Percentiles rank a stretch among this genome's conserved stretches.
These are phyloP conservation scores for Rhadina sibilatrix DNA, from an alignment of 2,113 vertebrate species.

Conservation along the genomic window DNA sequence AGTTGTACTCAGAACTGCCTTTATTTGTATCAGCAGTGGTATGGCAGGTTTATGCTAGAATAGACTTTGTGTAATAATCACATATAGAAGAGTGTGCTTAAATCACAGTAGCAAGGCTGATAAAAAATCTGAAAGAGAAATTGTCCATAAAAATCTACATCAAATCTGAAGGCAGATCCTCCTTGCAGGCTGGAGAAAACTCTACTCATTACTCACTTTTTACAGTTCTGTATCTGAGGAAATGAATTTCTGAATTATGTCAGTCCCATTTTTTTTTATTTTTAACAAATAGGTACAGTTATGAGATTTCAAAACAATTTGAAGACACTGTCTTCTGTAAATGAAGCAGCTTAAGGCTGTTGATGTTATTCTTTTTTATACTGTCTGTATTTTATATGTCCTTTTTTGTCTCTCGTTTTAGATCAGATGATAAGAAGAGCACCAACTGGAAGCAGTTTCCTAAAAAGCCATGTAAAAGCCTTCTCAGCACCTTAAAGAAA, in stretches of 20 bases:
- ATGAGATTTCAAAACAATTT: not conserved
- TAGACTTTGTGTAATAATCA: not conserved
- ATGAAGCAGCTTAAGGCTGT: not conserved
- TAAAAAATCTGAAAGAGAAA: not conserved
- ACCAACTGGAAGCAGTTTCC: conserved; percentile 95
- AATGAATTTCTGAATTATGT: not conserved
- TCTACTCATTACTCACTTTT: not conserved
- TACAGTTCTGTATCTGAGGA: not conserved
- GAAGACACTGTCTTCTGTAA: not conserved
- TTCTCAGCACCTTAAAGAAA: conserved; percentile 84
- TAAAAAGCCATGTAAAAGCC: conserved; percentile 93
- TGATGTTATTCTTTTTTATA: not conserved
- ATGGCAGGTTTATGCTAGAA: not conserved
- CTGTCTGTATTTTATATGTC: not conserved
- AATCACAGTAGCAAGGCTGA: not conserved
- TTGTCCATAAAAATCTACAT: not conserved
- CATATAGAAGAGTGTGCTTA: not conserved
- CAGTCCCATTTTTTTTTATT: not conserved
- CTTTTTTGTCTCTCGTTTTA: conserved; percentile 43
- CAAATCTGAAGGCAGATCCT: not conserved
- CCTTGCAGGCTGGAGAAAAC: not conserved
- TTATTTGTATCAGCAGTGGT: not conserved
- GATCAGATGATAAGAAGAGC: conserved; percentile 93
- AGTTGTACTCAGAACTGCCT: not conserved
- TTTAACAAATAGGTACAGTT: not conserved